Percentiles rank a stretch among this genome's conserved stretches.
Evolutionary conservation across 2,113 vertebrate genomes (phyloP).

Genomic region (Thamnophis sirtalis): DNA sequence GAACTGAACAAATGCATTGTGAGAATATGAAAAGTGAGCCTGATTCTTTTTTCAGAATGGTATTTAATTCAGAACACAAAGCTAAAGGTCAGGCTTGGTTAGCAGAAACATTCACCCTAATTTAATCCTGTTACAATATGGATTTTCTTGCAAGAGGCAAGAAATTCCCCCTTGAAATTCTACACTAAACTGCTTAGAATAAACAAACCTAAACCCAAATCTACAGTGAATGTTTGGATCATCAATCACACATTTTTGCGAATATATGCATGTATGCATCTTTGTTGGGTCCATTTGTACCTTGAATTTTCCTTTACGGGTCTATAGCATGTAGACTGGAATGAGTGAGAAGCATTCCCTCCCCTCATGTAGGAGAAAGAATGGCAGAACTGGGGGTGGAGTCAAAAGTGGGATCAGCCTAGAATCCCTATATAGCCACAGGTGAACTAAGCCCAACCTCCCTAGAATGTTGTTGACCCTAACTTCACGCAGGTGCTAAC

Average conservation of each 20-base stretch:
- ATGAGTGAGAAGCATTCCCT: neutral
- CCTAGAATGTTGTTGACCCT: neutral
- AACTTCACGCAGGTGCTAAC: neutral
- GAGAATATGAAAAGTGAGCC: neutral
- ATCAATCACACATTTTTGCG: neutral
- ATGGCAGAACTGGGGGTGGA: neutral
- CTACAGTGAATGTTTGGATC: neutral
- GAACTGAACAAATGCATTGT: neutral
- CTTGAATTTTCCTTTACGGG: neutral
- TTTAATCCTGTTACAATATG: neutral
- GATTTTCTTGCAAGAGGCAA: neutral
- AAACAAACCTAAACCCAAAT: neutral
- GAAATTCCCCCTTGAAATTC: neutral
- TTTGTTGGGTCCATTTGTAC: neutral
- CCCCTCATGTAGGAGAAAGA: neutral
- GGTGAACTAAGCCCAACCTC: too few species aligned
- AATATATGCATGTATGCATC: neutral
- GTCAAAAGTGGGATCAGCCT: neutral
- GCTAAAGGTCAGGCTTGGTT: neutral
- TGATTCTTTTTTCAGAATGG: neutral
- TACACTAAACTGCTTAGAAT: neutral
- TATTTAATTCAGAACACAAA: neutral
- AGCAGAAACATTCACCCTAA: neutral
- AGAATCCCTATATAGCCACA: too few species aligned
- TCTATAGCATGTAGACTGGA: neutral